Base-by-base conservation (phyloP, 2,888 invertebrate species). In the Chrysolina haemoptera region DNA sequence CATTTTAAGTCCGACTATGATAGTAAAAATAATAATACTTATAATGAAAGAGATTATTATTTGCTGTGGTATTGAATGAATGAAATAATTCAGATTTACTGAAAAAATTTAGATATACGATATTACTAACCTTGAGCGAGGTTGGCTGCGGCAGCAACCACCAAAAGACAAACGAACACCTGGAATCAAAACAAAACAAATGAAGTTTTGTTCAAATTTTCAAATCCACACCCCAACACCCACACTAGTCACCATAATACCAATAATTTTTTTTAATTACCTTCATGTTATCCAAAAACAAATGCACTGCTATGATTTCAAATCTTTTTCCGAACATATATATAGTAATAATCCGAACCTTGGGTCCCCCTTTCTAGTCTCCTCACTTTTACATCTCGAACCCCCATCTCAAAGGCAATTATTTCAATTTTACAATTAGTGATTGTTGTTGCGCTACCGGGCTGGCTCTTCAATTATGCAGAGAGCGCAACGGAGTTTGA, bases 121-220 rank as follows among this genome's bases (percentile, higher is more conserved):
- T 43, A 64, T 46, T 22, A 75, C 76, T 67, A 70, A 80, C 79
- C 81, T 77, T 80, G 76, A 27, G 76, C 77, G 41, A 76, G 74
- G 69, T 76, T 79, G 75, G 82, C 82, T 64, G 79, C 80, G 40
- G 81, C 79, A 62, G 80, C 82, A 64, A 82, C 81, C 40, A 82
- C 81, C 62, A 85, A 78, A 18, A 85, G 77, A 73, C 84, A 85
- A 70, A 84, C 80, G 74, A 84, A 84, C 78, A 82, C 84, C 85
- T 85, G 73, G 73, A 83, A 80, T 64, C 63, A 70, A 64, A 75
- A 76, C 63, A 78, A 74, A 76, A 69, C 74, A 74, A 71, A 11
- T 66, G 12, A 66, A 50, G 35, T 16, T 35, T 12, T 18, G 43
- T 14, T 16, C 50, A 14, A 22, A 20, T 11, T 35, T 8, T 50